Percentiles rank a stretch among this genome's conserved stretches.
Evolutionary conservation across 2,797 vertebrate genomes (phyloP).

Genomic region (Xiphophorus birchmanni): DNA sequence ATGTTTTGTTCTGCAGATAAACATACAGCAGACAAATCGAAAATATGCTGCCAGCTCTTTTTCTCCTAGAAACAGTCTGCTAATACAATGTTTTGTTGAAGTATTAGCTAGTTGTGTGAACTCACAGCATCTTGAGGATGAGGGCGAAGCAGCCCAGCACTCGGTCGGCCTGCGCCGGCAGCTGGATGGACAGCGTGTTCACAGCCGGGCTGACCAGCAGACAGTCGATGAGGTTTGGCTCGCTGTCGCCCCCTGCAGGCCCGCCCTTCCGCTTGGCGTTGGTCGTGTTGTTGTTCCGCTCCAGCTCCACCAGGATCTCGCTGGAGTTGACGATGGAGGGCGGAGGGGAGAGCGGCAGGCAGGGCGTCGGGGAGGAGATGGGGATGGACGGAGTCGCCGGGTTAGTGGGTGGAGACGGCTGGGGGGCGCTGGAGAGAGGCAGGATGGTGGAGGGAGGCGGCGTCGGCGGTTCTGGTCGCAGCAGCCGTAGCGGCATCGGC

Average conservation of each 20-base stretch:
- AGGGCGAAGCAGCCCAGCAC: conserved; percentile 97
- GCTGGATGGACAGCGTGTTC: conserved; percentile 96
- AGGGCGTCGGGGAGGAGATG: conserved; percentile 47
- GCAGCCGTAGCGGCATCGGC: conserved; percentile 91
- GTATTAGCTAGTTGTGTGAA: conserved; percentile 33
- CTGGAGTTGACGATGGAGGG: conserved; percentile 91
- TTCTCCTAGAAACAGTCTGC: background rate
- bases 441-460: conserved; percentile 65
- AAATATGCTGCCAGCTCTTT: no score
- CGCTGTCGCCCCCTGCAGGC: conserved; percentile 88
- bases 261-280: conserved; percentile 86
- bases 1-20: background rate
- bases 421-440: conserved; percentile 47
- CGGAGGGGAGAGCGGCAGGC: conserved; percentile 73
- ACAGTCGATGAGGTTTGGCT: conserved; percentile 98
- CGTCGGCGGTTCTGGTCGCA: conserved; percentile 86
- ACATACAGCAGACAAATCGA: background rate
- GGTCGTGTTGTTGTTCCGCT: conserved; percentile 92
- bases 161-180: conserved; percentile 93
- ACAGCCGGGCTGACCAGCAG: conserved; percentile 96
- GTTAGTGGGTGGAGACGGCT: conserved; percentile 30
- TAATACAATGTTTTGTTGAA: background rate
- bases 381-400: conserved; percentile 37
- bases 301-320: conserved; percentile 96
- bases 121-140: conserved; percentile 99